Conservation (phyloP, 2,113 vertebrate genomes). For the Maccullochella peelii region DNA sequence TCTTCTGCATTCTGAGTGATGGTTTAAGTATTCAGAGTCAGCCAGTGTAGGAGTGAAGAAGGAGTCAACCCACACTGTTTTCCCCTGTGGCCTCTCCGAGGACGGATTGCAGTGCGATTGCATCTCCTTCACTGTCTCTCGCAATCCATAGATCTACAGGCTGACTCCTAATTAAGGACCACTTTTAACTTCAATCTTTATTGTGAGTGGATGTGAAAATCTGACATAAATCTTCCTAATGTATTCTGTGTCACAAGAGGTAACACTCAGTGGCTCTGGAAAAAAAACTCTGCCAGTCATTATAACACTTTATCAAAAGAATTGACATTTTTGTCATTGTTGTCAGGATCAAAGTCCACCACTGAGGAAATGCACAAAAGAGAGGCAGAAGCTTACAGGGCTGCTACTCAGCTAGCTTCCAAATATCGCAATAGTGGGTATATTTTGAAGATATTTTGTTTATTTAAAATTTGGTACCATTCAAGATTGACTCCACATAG, state of each 20-base stretch:
- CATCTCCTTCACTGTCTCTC: constrained; percentile 54
- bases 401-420: neutral
- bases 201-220: constrained; percentile 31
- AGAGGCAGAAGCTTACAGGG: neutral
- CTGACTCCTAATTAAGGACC: constrained; percentile 51
- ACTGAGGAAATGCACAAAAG: neutral
- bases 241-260: constrained; percentile 20
- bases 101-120: constrained; percentile 59
- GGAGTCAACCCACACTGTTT: constrained; percentile 65
- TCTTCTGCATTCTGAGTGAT: constrained; percentile 27
- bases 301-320: constrained; percentile 15
- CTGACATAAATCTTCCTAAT: constrained; percentile 31
- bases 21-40: constrained; percentile 52
- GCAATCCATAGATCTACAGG: constrained; percentile 54
- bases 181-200: constrained; percentile 45
- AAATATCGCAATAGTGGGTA: neutral
- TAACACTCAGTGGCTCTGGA: constrained; percentile 2
- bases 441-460: neutral
- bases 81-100: constrained; percentile 58
- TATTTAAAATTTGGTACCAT: neutral
- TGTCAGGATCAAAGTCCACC: constrained; percentile 16
- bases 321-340: constrained; percentile 11
- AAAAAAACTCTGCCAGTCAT: neutral
- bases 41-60: constrained; percentile 60
- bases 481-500: neutral